Evolutionary conservation across 2,888 invertebrate genomes (phyloP).

Genomic region (Epirrhoe tristata): DNA sequence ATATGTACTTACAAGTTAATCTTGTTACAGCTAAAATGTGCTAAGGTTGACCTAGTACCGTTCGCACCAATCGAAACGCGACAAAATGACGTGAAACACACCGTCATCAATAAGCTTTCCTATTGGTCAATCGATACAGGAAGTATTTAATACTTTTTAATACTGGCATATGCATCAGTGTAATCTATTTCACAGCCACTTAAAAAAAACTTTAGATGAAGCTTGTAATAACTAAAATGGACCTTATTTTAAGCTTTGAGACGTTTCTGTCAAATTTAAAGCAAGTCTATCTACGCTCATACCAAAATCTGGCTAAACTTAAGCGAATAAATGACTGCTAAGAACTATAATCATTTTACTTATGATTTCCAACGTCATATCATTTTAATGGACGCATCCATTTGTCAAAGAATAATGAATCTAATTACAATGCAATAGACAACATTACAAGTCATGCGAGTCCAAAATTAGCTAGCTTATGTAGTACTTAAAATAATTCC

Average conservation of each 20-base stretch:
- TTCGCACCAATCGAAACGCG: conserved; percentile 4
- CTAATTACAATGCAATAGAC: conserved; percentile 23
- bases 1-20: conserved; percentile 11
- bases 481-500: conserved; percentile 44
- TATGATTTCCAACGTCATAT: conserved; percentile 10
- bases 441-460: conserved; percentile 22
- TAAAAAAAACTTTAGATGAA: conserved; percentile 62
- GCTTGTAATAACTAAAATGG: conserved; percentile 42
- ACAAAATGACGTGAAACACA: not conserved
- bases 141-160: conserved; percentile 37
- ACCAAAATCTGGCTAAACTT: not conserved
- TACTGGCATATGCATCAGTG: conserved; percentile 44
- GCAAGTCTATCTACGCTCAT: not conserved
- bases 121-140: conserved; percentile 10
- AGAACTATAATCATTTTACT: not conserved
- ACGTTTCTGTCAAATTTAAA: conserved; percentile 17
- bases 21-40: conserved; percentile 8
- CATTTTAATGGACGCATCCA: conserved; percentile 3
- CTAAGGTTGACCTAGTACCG: conserved; percentile 14
- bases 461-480: conserved; percentile 33
- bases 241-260: conserved; percentile 18
- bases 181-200: conserved; percentile 81
- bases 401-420: conserved; percentile 20
- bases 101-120: not conserved
- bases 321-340: not conserved